Evolutionary conservation across 2,888 invertebrate genomes (phyloP).

Genomic region (Stenolophus ochropezus): DNA sequence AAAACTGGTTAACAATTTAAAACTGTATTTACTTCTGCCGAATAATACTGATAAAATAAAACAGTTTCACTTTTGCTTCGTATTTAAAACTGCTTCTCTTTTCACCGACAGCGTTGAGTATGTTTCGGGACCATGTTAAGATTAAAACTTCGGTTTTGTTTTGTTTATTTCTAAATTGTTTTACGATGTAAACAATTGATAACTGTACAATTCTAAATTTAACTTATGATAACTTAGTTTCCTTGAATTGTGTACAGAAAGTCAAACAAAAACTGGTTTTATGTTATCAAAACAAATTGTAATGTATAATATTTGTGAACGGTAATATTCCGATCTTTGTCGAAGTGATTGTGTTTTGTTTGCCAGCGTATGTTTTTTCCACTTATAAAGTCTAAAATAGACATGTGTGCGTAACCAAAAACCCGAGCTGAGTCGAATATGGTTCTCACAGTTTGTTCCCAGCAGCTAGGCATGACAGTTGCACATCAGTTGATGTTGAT

Average conservation of each 20-base stretch:
- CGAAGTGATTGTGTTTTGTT: slow-evolving; percentile 5
- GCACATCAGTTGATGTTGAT: neutral
- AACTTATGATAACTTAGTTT: neutral
- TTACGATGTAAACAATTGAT: neutral
- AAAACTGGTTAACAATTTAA: neutral
- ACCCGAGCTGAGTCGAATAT: slow-evolving; percentile 12
- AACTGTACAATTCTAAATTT: neutral
- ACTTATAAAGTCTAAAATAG: slow-evolving; percentile 51
- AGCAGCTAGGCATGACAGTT: neutral
- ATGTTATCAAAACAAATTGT: neutral
- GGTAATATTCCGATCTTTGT: neutral
- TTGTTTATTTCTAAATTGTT: slow-evolving; percentile 21
- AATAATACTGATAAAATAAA: slow-evolving; percentile 25
- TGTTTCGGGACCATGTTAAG: slow-evolving; percentile 19
- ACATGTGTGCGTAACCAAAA: neutral
- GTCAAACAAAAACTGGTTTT: neutral
- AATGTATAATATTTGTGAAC: neutral
- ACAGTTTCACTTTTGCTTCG: slow-evolving; percentile 15
- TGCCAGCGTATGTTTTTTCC: slow-evolving; percentile 24
- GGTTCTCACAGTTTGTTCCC: neutral
- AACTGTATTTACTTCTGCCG: neutral
- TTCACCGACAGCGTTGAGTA: slow-evolving; percentile 23
- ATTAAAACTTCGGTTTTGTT: slow-evolving; percentile 14
- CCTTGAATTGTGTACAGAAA: neutral
- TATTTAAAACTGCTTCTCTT: slow-evolving; percentile 12